These are phyloP conservation scores for Acholoe squamosa DNA, from an alignment of 2,888 invertebrate genomes.

Conservation along the genomic window DNA sequence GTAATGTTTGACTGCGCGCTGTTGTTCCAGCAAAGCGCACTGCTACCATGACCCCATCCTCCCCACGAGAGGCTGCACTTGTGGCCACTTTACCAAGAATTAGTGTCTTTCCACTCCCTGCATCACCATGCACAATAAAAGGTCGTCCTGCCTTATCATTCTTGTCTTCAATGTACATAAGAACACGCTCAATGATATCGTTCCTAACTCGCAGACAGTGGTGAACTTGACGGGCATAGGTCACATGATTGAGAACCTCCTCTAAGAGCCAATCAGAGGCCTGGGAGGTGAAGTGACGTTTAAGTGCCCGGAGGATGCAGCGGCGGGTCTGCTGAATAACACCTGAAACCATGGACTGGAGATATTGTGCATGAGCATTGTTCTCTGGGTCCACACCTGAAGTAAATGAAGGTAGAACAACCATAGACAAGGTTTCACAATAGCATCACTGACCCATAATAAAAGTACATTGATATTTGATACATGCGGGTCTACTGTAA, in stretches of 20 bases:
- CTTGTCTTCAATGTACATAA: not conserved
- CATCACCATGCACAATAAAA: not conserved
- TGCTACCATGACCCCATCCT: conserved; percentile 15
- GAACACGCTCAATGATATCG: conserved; percentile 26
- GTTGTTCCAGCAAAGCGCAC: conserved; percentile 31
- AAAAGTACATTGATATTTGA: too few species aligned
- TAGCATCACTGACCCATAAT: too few species aligned
- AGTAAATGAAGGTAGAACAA: not conserved
- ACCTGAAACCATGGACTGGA: not conserved
- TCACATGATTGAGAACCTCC: conserved; percentile 38
- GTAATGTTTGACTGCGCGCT: conserved; percentile 26
- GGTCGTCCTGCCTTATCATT: not conserved
- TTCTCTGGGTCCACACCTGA: conserved; percentile 39
- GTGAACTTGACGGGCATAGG: not conserved
- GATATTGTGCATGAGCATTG: conserved; percentile 32
- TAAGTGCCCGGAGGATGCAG: conserved; percentile 5
- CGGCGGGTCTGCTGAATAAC: not conserved
- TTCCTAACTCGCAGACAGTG: not conserved
- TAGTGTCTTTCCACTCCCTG: conserved; percentile 41
- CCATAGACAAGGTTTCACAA: too few species aligned
- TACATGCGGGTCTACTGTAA: too few species aligned
- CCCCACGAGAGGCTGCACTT: not conserved
- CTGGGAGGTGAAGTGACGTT: not conserved
- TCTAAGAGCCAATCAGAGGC: conserved; percentile 38
- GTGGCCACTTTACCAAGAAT: conserved; percentile 3